A percentile compares a stretch with the other conserved stretches of the same genome.
phyloP scores from a whole-genome alignment of 2,113 vertebrate genomes.

The Paracanthobrama guichenoti region DNA sequence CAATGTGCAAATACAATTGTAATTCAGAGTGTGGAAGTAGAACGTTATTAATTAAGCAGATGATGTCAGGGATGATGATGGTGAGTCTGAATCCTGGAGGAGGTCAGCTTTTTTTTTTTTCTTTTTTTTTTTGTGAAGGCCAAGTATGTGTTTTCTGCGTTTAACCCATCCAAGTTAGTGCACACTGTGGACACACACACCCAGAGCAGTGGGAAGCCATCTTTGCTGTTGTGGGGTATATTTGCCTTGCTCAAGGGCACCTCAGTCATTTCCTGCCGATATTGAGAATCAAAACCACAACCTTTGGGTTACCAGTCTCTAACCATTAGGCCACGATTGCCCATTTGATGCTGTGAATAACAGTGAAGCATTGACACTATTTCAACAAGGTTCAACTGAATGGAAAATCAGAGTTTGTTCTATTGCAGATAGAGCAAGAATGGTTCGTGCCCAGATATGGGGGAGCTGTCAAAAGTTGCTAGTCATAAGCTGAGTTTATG shows the following conservation, averaged over 20 bases:
- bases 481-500: neutral
- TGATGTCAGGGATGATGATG: constrained; percentile 4
- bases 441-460: neutral
- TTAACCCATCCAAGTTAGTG: too few species aligned
- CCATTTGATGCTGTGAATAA: neutral
- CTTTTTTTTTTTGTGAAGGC: too few species aligned
- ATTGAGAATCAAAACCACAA: too few species aligned
- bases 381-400: neutral
- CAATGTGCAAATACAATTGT: neutral
- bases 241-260: too few species aligned
- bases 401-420: neutral
- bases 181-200: too few species aligned
- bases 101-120: neutral
- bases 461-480: neutral
- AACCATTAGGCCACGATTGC: too few species aligned
- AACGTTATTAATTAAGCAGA: constrained; percentile 8
- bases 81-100: neutral
- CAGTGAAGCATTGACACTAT: constrained; percentile 6
- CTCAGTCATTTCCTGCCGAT: too few species aligned
- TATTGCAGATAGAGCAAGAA: neutral
- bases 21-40: constrained; percentile 16
- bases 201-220: too few species aligned
- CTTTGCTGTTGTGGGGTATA: too few species aligned
- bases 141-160: too few species aligned
- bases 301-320: too few species aligned